Evolutionary conservation across 1,140 invertebrate genomes (phyloP).

Genomic region (Drosophila dunni): DNA sequence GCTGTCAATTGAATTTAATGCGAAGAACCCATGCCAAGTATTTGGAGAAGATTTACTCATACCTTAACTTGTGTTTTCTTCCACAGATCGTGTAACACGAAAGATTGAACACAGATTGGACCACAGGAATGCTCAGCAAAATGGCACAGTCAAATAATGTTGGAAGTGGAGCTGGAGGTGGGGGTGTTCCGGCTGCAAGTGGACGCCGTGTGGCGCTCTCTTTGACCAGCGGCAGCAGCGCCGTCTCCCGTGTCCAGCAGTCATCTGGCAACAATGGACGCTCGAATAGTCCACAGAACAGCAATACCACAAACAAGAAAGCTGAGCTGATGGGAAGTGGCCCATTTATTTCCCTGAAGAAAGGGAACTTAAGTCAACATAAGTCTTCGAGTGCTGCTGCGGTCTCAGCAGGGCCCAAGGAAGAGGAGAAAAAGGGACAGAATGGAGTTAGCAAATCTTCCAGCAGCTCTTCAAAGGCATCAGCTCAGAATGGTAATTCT

Average conservation of each 20-base stretch:
- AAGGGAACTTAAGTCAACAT: constrained; percentile 20
- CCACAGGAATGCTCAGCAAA: constrained; percentile 67
- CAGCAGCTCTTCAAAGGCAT: constrained; percentile 59
- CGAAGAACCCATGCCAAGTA: not conserved
- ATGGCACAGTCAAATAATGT: constrained; percentile 67
- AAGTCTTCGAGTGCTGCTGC: constrained; percentile 10
- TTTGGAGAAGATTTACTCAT: not conserved
- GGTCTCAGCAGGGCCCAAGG: constrained; percentile 14
- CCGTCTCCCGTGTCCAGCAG: constrained; percentile 58
- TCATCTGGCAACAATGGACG: constrained; percentile 53
- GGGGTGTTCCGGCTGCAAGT: constrained; percentile 23
- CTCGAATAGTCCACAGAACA: constrained; percentile 61
- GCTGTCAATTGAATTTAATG: not conserved
- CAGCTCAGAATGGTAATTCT: constrained; percentile 58
- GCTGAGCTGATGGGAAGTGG: constrained; percentile 16
- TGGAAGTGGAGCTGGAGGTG: constrained; percentile 35
- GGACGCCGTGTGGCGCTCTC: constrained; percentile 70
- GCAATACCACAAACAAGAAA: constrained; percentile 48
- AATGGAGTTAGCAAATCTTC: constrained; percentile 61
- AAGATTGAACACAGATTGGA: constrained; percentile 1
- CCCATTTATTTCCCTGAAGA: constrained; percentile 50
- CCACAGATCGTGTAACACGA: constrained; percentile 58
- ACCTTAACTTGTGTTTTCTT: constrained; percentile 28
- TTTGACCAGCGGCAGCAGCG: constrained; percentile 34
- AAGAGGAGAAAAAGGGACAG: constrained; percentile 62